Evolutionary conservation across 1,140 invertebrate species (phyloP).

Genomic region (Hylaeus anthracinus): DNA sequence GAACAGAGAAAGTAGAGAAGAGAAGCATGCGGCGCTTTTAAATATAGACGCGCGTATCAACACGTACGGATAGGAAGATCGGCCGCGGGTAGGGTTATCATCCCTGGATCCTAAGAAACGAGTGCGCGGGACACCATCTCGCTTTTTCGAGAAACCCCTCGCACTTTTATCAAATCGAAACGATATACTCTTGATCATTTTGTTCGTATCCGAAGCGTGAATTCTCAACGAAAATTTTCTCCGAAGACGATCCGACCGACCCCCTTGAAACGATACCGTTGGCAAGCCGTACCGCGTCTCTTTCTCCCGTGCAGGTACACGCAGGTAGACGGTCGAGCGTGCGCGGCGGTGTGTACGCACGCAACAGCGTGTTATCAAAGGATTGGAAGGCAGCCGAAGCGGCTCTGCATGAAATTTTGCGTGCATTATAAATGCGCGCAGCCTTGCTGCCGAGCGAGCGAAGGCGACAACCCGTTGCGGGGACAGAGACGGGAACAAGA

Average conservation of each 20-base stretch:
- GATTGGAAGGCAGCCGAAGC: slow-evolving; percentile 70
- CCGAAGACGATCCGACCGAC: too few relatives aligned
- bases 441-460: slow-evolving; percentile 54
- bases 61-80: too few relatives aligned
- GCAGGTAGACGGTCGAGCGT: slow-evolving; percentile 18
- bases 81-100: too few relatives aligned
- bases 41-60: slow-evolving; percentile 63
- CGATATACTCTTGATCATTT: too few relatives aligned
- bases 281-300: too few relatives aligned
- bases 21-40: slow-evolving; percentile 64
- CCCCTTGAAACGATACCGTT: too few relatives aligned
- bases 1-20: slow-evolving; percentile 9
- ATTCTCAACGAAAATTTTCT: too few relatives aligned
- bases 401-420: slow-evolving; percentile 77
- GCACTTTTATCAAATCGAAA: too few relatives aligned
- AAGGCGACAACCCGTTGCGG: slow-evolving; percentile 26
- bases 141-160: too few relatives aligned
- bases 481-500: slow-evolving; percentile 15
- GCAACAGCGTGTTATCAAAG: slow-evolving; percentile 71
- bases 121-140: too few relatives aligned
- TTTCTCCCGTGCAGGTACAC: background rate
- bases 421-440: slow-evolving; percentile 76
- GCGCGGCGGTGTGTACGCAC: slow-evolving; percentile 45
- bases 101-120: too few relatives aligned
- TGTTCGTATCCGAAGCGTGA: too few relatives aligned